Evolutionary conservation across 2,113 vertebrate genomes (phyloP).

Genomic region (Junco hyemalis): DNA sequence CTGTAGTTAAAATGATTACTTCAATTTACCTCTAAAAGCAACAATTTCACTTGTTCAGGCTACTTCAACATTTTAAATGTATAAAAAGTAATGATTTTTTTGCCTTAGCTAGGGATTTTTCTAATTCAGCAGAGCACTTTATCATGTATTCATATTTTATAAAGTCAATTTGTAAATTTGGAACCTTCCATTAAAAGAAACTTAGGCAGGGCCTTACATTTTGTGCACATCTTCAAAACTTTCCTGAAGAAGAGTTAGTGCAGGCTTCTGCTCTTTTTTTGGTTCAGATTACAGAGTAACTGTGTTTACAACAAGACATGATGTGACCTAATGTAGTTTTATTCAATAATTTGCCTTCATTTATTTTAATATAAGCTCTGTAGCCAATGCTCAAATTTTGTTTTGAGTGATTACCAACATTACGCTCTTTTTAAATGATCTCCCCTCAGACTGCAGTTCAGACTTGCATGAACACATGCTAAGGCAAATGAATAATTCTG

Average conservation of each 20-base stretch:
- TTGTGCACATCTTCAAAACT: background rate
- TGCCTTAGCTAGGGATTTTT: background rate
- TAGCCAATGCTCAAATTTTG: background rate
- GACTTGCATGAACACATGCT: background rate
- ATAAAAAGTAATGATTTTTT: background rate
- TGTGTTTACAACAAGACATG: background rate
- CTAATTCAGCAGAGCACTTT: background rate
- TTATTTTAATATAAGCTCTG: background rate
- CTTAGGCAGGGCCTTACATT: background rate
- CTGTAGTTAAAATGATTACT: background rate
- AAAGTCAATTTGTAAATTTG: background rate
- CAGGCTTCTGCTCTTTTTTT: background rate
- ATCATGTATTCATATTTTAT: background rate
- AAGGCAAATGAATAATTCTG: constrained; percentile 8
- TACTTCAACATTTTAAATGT: background rate
- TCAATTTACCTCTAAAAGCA: background rate
- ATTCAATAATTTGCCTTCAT: background rate
- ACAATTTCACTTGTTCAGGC: background rate
- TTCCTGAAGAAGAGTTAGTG: background rate
- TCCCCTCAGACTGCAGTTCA: background rate
- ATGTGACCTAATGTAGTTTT: background rate
- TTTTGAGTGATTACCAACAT: background rate
- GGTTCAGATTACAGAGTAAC: background rate
- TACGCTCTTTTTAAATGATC: background rate
- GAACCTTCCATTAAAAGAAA: background rate